Percentiles rank a stretch among this genome's conserved stretches.
phyloP scores from a whole-genome alignment of 1,140 invertebrate genomes.

The Epicauta chinensis region DNA sequence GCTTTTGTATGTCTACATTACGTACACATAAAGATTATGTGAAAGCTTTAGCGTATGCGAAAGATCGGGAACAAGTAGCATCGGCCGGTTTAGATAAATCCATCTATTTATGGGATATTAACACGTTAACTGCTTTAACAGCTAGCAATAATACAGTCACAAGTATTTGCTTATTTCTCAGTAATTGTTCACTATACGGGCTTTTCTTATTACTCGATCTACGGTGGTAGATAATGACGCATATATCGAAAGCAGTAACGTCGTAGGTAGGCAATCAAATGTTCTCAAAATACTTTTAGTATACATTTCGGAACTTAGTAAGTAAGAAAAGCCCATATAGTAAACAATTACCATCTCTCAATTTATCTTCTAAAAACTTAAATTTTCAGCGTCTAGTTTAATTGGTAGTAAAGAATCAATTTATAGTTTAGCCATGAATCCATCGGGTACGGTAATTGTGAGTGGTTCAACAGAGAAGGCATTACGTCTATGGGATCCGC shows the following conservation, averaged over 20 bases:
- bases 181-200: too few relatives aligned
- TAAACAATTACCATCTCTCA: too few relatives aligned
- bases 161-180: too few relatives aligned
- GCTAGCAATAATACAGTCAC: constrained; percentile 99
- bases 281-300: too few relatives aligned
- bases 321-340: too few relatives aligned
- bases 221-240: too few relatives aligned
- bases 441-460: constrained; percentile 88
- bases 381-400: constrained; percentile 79
- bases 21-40: constrained; percentile 99
- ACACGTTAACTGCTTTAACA: constrained; percentile 94
- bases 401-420: constrained; percentile 98
- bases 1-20: constrained; percentile 97
- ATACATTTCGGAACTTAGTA: too few relatives aligned
- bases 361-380: neutral
- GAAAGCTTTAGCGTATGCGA: constrained; percentile 96
- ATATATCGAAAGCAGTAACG: too few relatives aligned
- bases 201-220: too few relatives aligned
- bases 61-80: constrained; percentile 94
- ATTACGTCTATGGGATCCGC: constrained; percentile 93
- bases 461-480: constrained; percentile 97
- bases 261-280: too few relatives aligned
- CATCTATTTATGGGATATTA: constrained; percentile 99
- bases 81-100: constrained; percentile 95
- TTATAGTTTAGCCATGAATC: constrained; percentile 98